phyloP scores from a whole-genome alignment of 2,888 invertebrate species.

The Harpagoxenus sublaevis region DNA sequence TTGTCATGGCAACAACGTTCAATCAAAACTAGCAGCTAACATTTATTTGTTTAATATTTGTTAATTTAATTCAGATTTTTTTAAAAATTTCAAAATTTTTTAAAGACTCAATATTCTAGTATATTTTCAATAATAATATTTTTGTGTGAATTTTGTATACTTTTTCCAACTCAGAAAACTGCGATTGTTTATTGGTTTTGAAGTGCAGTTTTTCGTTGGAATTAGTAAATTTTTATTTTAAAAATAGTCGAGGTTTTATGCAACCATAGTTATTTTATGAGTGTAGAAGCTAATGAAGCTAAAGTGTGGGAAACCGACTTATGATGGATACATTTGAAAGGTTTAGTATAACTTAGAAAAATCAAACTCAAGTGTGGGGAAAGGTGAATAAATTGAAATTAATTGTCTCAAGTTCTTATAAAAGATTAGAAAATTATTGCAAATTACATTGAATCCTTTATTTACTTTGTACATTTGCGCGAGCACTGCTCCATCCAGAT shows the following conservation, averaged over 20 bases:
- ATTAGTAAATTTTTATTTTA: too few relatives aligned
- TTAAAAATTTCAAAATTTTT: not conserved
- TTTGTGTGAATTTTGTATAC: not conserved
- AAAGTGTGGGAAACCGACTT: not conserved
- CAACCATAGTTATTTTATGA: not conserved
- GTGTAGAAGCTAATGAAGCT: not conserved
- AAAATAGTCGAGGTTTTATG: not conserved
- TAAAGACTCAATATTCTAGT: not conserved
- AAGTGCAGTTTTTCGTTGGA: too few relatives aligned
- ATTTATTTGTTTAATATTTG: conserved; percentile 10
- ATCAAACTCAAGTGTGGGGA: not conserved
- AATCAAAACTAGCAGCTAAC: not conserved
- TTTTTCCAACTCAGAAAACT: too few relatives aligned
- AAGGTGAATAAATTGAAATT: not conserved
- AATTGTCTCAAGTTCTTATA: not conserved
- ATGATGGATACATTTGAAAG: not conserved
- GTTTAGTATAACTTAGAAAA: not conserved
- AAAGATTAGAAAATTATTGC: not conserved
- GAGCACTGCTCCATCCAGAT: not conserved
- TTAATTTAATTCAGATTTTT: not conserved
- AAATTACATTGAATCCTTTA: not conserved
- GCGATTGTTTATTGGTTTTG: too few relatives aligned
- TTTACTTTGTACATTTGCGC: not conserved
- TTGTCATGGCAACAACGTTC: conserved; percentile 36
- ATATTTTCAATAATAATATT: not conserved